phyloP scores from a whole-genome alignment of 1,140 invertebrate species.

The Aphidius gifuensis region DNA sequence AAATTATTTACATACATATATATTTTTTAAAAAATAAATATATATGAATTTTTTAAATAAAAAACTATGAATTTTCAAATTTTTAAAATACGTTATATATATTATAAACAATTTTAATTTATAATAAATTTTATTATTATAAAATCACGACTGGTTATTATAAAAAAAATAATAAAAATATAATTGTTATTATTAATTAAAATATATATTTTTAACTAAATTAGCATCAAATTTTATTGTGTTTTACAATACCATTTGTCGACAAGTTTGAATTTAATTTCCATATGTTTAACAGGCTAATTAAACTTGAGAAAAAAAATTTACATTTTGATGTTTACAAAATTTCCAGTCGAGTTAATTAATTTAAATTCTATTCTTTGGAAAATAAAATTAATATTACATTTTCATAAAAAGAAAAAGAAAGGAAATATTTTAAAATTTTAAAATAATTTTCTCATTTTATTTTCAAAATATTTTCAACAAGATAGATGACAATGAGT shows the following conservation, averaged over 20 bases:
- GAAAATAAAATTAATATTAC: background rate
- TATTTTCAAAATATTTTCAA: background rate
- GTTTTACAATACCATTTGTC: constrained; percentile 3
- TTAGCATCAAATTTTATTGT: constrained; percentile 21
- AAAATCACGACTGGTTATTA: too few relatives aligned
- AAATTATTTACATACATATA: too few relatives aligned
- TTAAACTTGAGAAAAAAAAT: constrained; percentile 10
- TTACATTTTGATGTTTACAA: constrained; percentile 22
- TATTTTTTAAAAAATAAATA: too few relatives aligned
- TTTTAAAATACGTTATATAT: too few relatives aligned
- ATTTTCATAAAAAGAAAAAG: background rate
- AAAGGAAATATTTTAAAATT: background rate
- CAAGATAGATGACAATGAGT: background rate
- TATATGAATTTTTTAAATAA: too few relatives aligned
- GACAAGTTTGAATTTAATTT: constrained; percentile 20
- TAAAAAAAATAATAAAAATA: too few relatives aligned
- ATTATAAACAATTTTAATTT: too few relatives aligned
- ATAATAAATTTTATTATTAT: too few relatives aligned
- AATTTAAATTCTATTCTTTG: constrained; percentile 7
- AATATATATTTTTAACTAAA: constrained; percentile 13
- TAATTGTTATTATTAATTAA: too few relatives aligned
- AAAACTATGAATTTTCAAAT: too few relatives aligned
- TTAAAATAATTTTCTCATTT: background rate
- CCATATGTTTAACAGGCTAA: constrained; percentile 18
- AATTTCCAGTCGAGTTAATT: constrained; percentile 7